These are phyloP conservation scores for Acanthopagrus latus DNA, from an alignment of 2,797 vertebrate genomes.

Conservation along the genomic window DNA sequence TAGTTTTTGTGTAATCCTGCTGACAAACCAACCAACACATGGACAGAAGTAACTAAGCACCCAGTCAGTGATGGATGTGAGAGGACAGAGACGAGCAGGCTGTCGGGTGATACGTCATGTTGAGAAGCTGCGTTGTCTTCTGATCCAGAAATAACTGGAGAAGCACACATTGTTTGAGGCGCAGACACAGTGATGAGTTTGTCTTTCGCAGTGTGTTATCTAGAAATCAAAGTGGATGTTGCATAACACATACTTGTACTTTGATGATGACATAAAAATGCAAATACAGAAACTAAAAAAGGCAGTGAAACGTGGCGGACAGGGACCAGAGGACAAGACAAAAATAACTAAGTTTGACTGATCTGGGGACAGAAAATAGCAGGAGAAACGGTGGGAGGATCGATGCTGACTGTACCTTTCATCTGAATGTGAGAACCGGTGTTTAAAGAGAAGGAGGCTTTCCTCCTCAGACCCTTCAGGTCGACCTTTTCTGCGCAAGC, in stretches of 20 bases:
- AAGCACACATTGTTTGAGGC: no score
- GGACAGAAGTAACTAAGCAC: not conserved
- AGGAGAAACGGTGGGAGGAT: not conserved
- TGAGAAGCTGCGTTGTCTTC: not conserved
- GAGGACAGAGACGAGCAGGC: not conserved
- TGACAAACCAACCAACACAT: no score
- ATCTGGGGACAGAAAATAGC: not conserved
- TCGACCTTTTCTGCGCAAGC: not conserved
- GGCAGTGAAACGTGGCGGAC: no score
- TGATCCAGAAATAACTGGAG: not conserved
- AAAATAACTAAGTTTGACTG: not conserved
- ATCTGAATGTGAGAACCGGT: not conserved
- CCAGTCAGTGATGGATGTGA: not conserved
- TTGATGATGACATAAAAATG: not conserved
- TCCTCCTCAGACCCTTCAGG: not conserved
- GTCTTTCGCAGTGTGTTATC: not conserved
- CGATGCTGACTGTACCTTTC: not conserved
- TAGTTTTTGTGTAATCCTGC: no score
- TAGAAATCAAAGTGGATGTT: not conserved
- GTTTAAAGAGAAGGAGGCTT: not conserved
- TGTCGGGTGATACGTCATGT: no score
- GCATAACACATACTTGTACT: not conserved
- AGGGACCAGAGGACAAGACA: not conserved
- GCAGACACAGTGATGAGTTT: no score
- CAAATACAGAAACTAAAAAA: not conserved